A percentile compares a stretch with the other conserved stretches of the same genome.
Evolutionary conservation across 2,797 vertebrate genomes (phyloP).

Genomic region (Gastrophryne carolinensis): DNA sequence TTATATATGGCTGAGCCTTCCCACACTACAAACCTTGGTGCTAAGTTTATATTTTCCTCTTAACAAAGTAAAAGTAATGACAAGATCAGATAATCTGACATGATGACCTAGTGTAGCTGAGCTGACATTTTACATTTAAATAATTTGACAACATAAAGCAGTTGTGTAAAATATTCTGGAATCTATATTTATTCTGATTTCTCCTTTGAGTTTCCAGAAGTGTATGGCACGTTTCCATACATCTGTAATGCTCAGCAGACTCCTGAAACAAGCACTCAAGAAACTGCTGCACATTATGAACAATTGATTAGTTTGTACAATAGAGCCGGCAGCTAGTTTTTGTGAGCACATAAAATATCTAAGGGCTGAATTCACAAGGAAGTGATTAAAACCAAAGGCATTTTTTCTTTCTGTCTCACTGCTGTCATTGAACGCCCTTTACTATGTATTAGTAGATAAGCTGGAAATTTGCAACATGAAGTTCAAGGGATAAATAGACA

Average conservation of each 20-base stretch:
- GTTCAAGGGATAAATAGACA: too few species aligned
- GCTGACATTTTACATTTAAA: too few species aligned
- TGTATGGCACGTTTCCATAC: not conserved
- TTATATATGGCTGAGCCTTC: too few species aligned
- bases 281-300: slow-evolving; percentile 5
- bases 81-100: too few species aligned
- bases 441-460: not conserved
- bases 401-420: not conserved
- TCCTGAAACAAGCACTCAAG: not conserved
- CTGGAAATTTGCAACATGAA: not conserved
- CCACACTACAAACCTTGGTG: too few species aligned
- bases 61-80: too few species aligned
- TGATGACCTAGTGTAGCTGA: too few species aligned
- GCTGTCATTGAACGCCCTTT: not conserved
- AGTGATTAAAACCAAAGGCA: not conserved
- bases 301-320: slow-evolving; percentile 29
- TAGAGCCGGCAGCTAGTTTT: slow-evolving; percentile 15
- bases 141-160: too few species aligned
- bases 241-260: not conserved
- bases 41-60: too few species aligned
- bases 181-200: not conserved
- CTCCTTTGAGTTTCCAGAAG: not conserved
- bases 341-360: slow-evolving; percentile 7
- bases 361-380: not conserved
- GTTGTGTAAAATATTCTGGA: not conserved